Percentiles rank a stretch among this genome's conserved stretches.
These are phyloP conservation scores for Laticauda colubrina DNA, from an alignment of 2,113 vertebrate genomes.

Conservation along the genomic window DNA sequence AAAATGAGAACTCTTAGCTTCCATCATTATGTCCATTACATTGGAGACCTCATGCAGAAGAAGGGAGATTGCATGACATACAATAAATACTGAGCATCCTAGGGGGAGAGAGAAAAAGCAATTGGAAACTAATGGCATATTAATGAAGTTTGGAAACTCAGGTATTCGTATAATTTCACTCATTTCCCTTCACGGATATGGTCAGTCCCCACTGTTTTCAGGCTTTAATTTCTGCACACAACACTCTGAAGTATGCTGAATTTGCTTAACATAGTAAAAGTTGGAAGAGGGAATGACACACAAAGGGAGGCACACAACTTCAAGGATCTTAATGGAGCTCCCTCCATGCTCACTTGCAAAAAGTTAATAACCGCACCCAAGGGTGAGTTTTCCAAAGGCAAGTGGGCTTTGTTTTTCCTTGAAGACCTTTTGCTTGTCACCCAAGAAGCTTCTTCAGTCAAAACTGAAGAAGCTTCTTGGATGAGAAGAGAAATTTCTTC, in stretches of 20 bases:
- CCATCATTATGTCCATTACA: background rate
- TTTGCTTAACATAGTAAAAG: background rate
- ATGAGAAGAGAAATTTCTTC: background rate
- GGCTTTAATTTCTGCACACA: background rate
- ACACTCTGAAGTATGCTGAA: background rate
- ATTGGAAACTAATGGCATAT: slow-evolving; percentile 13
- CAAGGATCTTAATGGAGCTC: slow-evolving; percentile 12
- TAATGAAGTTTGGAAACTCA: slow-evolving; percentile 5
- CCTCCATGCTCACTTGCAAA: slow-evolving; percentile 17
- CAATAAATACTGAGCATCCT: background rate
- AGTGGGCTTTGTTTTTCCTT: background rate
- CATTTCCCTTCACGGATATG: background rate
- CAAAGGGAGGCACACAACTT: background rate
- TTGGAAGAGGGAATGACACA: background rate
- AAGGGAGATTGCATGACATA: background rate
- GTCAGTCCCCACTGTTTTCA: background rate
- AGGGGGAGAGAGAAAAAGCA: background rate
- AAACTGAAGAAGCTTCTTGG: background rate
- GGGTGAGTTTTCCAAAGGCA: background rate
- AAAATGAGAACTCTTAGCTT: background rate
- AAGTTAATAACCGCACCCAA: slow-evolving; percentile 4
- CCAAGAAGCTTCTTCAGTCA: background rate
- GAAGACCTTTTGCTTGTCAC: background rate
- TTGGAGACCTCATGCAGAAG: background rate
- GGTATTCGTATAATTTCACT: background rate